Evolutionary conservation across 2,113 vertebrate genomes (phyloP), one percentile per base, ranked within the genome.

Genomic region (Pardalotus punctatus): DNA sequence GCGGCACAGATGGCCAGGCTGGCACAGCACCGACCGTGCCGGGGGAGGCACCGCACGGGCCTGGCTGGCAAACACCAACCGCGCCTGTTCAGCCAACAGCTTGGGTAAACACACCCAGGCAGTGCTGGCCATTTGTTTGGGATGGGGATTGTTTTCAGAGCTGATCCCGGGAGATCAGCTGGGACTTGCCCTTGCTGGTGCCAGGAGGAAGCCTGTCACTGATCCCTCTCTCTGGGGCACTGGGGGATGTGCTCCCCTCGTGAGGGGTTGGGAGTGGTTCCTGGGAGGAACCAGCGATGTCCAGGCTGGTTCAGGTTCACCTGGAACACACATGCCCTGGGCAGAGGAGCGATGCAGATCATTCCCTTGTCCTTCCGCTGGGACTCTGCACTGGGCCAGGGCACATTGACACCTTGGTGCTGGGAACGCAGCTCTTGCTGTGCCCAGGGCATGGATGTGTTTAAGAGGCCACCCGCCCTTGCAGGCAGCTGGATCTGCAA

Each of bases 1-100:
- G 24, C 36, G 10, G 96, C 96, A 91, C 96, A 96, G 93, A 97
- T 96, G 95, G 96, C 33, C 3, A 14, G 85, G 90, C 91, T 87
- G 96, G 88, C 76, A 94, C 36, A 16, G 83, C 87, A 4, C 92
- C 54, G 90, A 51, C 72, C 66, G 33, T 16, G 78, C 56, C 1
- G 53, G 40, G 28, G 86, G 90, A 86, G 76, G 87, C 84, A 78
- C 70, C 6, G 60, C 74, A 88, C 48, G 72, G 81, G 94, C 47
- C 14, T 25, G 72, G 93, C 95, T 96, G 96, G 94, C 95, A 96
- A 92, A 81, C 87, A 86, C 50, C 8, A 14, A 43, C 21, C 3
- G 1, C 1, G 45, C 73, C 47, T 83, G 87, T 82, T 65, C 94
- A 88, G 94, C 89, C 94, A 93, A 65, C 93, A 96, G 65, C 84